Evolutionary conservation across 1,140 invertebrate genomes (phyloP), one percentile per base, ranked within the genome.

Genomic region (Nasonia vitripennis): DNA sequence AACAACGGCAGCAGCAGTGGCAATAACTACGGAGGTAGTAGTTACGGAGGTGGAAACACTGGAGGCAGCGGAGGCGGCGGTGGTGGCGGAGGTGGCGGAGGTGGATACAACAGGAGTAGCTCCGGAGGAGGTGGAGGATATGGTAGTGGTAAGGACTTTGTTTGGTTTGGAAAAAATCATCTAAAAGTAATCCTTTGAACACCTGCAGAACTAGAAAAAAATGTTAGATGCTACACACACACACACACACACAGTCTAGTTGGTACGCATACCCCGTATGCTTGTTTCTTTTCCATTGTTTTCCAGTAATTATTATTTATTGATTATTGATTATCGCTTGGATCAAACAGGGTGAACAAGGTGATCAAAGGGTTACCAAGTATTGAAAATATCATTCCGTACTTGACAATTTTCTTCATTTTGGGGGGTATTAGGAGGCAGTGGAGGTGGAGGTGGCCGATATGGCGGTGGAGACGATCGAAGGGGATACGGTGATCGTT

Each of bases 401-500:
- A n/a, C 10, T 77, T 5, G 11, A 73, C 10, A 10, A 78, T 20
- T 37, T 37, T 62, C 0, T 62, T 62, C 17, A 14, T 41, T 68
- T 79, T 12, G 90, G 89, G 87, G 89, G 90, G 90, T 9, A 80
- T 89, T 89, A 77, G 89, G 89, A 31, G 87, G 89, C 62, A 88
- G 90, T 85, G 89, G 92, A 83, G 89, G 92, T 80, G 90, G 91
- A 41, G 89, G 92, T 82, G 90, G 89, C 87, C 89, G 92, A 89
- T 93, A 91, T 87, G 93, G 92, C 71, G 91, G 94, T 86, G 92
- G 92, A 78, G 91, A 94, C 78, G 94, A 94, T 90, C 92, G 94
- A 88, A 94, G 94, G 88, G 93, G 95, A 88, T 95, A 93, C 87
- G 89, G 89, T 84, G 90, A 92, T 87, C 90, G 92, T 84, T 92